Evolutionary conservation across 2,888 invertebrate genomes (phyloP).

Genomic region (Crepidodera aurea): DNA sequence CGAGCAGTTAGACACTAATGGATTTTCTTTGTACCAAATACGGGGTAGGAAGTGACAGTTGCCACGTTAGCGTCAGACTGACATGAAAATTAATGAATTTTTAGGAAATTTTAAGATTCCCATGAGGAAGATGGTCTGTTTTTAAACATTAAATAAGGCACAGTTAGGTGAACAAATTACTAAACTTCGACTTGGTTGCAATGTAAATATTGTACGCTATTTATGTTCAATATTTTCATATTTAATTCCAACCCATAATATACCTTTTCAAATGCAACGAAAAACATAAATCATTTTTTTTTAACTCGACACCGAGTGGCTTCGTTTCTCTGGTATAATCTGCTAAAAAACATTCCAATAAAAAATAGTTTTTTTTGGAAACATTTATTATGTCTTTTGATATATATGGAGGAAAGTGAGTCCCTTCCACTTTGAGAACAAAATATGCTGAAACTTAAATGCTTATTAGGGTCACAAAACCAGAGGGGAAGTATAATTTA

Average conservation of each 20-base stretch:
- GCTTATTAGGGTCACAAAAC: slow-evolving; percentile 41
- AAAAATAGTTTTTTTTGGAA: slow-evolving; percentile 25
- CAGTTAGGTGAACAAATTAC: no score
- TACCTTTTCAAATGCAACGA: no score
- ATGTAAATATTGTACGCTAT: no score
- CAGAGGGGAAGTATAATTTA: slow-evolving; percentile 40
- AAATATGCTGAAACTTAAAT: slow-evolving; percentile 41
- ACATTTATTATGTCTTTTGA: slow-evolving; percentile 24
- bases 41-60: slow-evolving; percentile 35
- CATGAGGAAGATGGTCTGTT: neutral
- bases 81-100: slow-evolving; percentile 39
- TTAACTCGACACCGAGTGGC: no score
- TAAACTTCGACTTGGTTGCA: no score
- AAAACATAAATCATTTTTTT: no score
- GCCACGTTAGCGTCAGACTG: slow-evolving; percentile 28
- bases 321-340: neutral
- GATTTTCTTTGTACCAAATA: slow-evolving; percentile 39
- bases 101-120: slow-evolving; percentile 25
- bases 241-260: no score
- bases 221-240: no score
- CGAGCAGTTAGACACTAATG: slow-evolving; percentile 45
- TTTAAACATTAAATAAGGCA: no score
- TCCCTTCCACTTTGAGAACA: slow-evolving; percentile 34
- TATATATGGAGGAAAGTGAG: slow-evolving; percentile 31
- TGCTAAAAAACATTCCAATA: slow-evolving; percentile 19